Percentiles rank a stretch among this genome's conserved stretches.
phyloP scores from a whole-genome alignment of 2,113 vertebrate species.

The Gobio gobio region DNA sequence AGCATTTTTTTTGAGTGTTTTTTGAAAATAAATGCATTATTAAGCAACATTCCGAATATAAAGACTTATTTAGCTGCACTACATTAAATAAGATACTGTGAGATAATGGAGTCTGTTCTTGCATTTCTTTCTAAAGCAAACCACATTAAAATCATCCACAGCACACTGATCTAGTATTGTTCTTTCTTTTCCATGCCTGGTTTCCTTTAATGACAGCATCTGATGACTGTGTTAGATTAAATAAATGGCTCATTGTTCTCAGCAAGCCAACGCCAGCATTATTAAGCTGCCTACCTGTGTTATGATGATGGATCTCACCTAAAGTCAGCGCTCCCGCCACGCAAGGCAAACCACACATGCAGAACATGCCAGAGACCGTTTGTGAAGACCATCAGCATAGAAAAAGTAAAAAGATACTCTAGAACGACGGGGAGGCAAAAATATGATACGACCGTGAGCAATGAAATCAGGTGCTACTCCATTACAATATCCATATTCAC shows the following conservation, averaged over 20 bases:
- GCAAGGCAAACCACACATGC: slow-evolving; percentile 62
- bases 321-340: slow-evolving; percentile 59
- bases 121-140: neutral
- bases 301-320: slow-evolving; percentile 72
- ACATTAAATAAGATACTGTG: neutral
- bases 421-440: neutral
- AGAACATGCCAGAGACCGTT: slow-evolving; percentile 70
- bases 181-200: slow-evolving; percentile 39
- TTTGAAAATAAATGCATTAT: too few species aligned
- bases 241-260: slow-evolving; percentile 71
- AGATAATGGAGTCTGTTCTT: neutral
- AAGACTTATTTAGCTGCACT: neutral
- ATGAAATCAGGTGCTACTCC: slow-evolving; percentile 54
- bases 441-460: slow-evolving; percentile 53
- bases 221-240: slow-evolving; percentile 65
- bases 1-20: too few species aligned
- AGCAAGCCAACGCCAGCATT: slow-evolving; percentile 64
- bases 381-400: slow-evolving; percentile 35
- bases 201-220: slow-evolving; percentile 53
- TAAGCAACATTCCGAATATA: neutral
- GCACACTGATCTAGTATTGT: neutral
- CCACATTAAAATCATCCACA: neutral
- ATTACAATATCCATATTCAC: slow-evolving; percentile 36
- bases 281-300: slow-evolving; percentile 76
- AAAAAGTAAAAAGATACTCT: neutral